Percentiles rank a stretch among this genome's conserved stretches.
Evolutionary conservation across 1,140 invertebrate species (phyloP).

Genomic region (Pseudomyrmex sp.): DNA sequence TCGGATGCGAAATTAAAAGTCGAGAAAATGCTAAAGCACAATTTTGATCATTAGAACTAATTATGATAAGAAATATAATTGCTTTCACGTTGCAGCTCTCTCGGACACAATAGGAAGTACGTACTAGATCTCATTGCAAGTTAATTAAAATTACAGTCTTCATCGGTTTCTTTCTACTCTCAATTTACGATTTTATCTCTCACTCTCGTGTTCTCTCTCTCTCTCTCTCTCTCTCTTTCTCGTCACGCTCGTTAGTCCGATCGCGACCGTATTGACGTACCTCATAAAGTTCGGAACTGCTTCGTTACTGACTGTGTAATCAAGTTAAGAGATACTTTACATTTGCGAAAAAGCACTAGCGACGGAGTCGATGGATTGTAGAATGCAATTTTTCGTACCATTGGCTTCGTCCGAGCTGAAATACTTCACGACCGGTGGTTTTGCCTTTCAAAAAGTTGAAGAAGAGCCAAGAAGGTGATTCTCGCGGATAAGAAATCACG

Average conservation of each 20-base stretch:
- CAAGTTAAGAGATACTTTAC: constrained; percentile 16
- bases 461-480: constrained; percentile 15
- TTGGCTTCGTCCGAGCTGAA: neutral
- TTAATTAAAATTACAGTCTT: too few species aligned
- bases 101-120: too few species aligned
- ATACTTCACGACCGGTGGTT: neutral
- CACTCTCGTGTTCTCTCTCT: too few species aligned
- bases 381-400: constrained; percentile 29
- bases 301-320: constrained; percentile 24
- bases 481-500: neutral
- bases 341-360: neutral
- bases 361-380: neutral
- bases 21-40: too few species aligned
- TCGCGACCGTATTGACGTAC: neutral
- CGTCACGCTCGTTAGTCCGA: constrained; percentile 2
- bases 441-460: constrained; percentile 18
- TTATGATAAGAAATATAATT: too few species aligned
- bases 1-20: too few species aligned
- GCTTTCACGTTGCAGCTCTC: too few species aligned
- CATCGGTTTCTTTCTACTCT: too few species aligned
- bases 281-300: constrained; percentile 10
- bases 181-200: too few species aligned
- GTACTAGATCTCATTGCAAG: too few species aligned
- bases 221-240: too few species aligned
- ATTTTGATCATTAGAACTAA: too few species aligned